A percentile compares a stretch with the other conserved stretches of the same genome.
phyloP scores from a whole-genome alignment of 1,140 invertebrate genomes.

The Cydia pomonella region DNA sequence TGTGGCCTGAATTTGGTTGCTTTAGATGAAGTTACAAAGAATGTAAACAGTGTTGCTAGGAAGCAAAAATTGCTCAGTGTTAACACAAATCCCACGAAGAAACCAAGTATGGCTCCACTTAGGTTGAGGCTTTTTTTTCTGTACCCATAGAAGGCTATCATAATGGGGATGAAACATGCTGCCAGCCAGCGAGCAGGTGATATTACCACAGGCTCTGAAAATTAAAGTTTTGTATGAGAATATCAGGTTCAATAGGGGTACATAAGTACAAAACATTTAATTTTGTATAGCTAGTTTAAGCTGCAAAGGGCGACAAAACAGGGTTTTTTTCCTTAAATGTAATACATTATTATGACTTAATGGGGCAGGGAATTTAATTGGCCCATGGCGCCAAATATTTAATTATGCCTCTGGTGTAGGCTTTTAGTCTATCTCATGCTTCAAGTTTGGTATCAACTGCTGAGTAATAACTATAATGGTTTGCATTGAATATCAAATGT shows the following conservation, averaged over 20 bases:
- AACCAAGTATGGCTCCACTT: slow-evolving; percentile 87
- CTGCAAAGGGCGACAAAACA: too few species aligned
- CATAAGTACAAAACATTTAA: too few species aligned
- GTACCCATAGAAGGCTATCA: slow-evolving; percentile 85
- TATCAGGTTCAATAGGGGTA: slow-evolving; percentile 28
- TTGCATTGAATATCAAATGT: not conserved
- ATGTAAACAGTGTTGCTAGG: slow-evolving; percentile 86
- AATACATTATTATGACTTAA: too few species aligned
- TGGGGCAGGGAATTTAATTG: too few species aligned
- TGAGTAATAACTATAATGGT: not conserved
- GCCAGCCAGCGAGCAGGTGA: slow-evolving; percentile 88
- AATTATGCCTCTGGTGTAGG: too few species aligned
- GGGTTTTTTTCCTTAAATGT: too few species aligned
- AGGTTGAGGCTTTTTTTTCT: slow-evolving; percentile 84
- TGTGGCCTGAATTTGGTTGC: slow-evolving; percentile 89
- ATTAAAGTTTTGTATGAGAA: slow-evolving; percentile 38
- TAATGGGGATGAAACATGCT: slow-evolving; percentile 85
- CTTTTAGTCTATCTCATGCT: too few species aligned
- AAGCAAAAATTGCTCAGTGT: slow-evolving; percentile 91
- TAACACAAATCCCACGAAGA: slow-evolving; percentile 89
- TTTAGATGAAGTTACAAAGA: slow-evolving; percentile 91
- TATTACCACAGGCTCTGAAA: slow-evolving; percentile 83
- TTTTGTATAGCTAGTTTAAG: too few species aligned
- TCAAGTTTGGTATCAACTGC: not conserved
- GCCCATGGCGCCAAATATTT: too few species aligned